Percentiles rank a stretch among this genome's conserved stretches.
These are phyloP conservation scores for Colius striatus DNA, from an alignment of 2,113 vertebrate species.

Conservation along the genomic window DNA sequence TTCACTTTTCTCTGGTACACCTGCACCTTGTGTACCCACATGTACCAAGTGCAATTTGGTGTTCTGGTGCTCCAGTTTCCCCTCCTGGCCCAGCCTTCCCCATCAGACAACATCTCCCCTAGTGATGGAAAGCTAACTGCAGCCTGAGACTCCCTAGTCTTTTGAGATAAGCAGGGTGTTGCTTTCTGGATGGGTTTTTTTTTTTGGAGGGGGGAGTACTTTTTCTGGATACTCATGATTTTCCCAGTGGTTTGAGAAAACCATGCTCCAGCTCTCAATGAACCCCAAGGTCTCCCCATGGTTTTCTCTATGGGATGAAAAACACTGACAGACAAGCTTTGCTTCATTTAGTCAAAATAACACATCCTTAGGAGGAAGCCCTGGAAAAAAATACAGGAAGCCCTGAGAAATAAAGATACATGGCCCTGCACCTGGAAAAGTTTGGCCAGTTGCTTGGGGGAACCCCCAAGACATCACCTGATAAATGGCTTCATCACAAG, in stretches of 20 bases:
- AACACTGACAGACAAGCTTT: not conserved
- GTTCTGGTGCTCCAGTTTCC: not conserved
- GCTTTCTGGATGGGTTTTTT: not conserved
- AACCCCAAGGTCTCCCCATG: accelerated
- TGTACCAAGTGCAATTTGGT: not conserved
- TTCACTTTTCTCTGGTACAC: not conserved
- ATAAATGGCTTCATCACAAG: constrained; percentile 89
- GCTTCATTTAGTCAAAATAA: not conserved
- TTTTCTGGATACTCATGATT: not conserved
- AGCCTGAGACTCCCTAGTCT: not conserved
- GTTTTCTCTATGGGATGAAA: not conserved
- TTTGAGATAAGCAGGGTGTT: not conserved
- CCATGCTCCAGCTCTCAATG: not conserved
- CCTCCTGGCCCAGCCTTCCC: not conserved
- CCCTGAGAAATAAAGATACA: not conserved
- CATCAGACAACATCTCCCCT: not conserved
- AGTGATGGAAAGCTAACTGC: not conserved
- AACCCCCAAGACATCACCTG: constrained; percentile 74
- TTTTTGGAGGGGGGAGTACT: no score
- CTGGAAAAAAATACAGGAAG: not conserved
- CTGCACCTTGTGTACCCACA: not conserved
- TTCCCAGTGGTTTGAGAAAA: not conserved
- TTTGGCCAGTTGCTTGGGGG: no score
- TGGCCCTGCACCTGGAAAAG: accelerated
- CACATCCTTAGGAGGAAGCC: not conserved